These are phyloP conservation scores for Oophaga pumilio DNA, from an alignment of 2,113 vertebrate species.

Conservation along the genomic window DNA sequence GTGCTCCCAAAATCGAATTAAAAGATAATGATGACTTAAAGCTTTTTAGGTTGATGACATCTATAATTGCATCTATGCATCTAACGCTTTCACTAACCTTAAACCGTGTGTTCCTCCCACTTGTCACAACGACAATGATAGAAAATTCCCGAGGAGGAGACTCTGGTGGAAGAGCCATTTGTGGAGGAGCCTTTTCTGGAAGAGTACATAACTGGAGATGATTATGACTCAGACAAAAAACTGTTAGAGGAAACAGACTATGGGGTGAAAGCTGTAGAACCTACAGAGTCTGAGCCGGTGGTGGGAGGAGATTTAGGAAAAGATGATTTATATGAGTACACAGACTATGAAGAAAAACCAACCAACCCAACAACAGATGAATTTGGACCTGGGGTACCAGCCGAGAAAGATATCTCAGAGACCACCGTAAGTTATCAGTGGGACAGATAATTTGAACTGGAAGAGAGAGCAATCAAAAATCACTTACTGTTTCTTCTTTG, in stretches of 20 bases:
- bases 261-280: conserved; percentile 83
- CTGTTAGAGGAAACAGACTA: conserved; percentile 75
- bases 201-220: conserved; percentile 85
- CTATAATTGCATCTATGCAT: conserved; percentile 63
- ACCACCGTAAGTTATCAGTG: conserved; percentile 83
- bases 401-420: conserved; percentile 90
- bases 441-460: not conserved
- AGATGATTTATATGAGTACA: conserved; percentile 92
- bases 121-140: conserved; percentile 73
- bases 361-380: conserved; percentile 76
- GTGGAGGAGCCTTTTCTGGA: conserved; percentile 88
- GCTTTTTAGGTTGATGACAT: conserved; percentile 61
- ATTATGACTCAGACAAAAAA: conserved; percentile 81
- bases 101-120: conserved; percentile 77
- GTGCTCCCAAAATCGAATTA: conserved; percentile 67
- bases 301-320: conserved; percentile 90
- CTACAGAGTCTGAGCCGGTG: conserved; percentile 89
- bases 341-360: conserved; percentile 81
- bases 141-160: conserved; percentile 89
- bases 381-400: conserved; percentile 92
- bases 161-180: conserved; percentile 81
- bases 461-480: not conserved
- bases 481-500: not conserved
- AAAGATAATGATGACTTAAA: conserved; percentile 65
- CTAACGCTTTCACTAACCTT: conserved; percentile 85